A percentile compares a stretch with the other conserved stretches of the same genome.
phyloP scores from a whole-genome alignment of 2,888 invertebrate species.

The Parelbella ahira region DNA sequence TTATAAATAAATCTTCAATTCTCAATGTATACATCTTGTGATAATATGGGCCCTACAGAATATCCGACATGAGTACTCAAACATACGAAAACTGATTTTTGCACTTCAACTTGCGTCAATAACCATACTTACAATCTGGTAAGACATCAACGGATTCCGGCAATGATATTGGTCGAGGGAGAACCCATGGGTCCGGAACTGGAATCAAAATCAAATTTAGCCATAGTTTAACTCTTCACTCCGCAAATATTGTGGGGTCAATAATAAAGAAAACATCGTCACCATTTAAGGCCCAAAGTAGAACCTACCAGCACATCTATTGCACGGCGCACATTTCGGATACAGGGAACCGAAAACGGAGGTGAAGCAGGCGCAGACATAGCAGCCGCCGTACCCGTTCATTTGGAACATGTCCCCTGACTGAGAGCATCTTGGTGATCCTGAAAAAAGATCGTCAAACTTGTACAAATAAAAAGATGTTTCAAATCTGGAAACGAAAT shows the following conservation, averaged over 20 bases:
- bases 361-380: conserved; percentile 56
- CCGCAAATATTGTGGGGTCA: too few species aligned
- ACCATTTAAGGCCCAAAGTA: background rate
- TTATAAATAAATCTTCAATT: too few species aligned
- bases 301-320: conserved; percentile 33
- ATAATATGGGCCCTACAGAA: too few species aligned
- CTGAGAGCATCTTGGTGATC: conserved; percentile 36
- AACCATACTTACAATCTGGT: conserved; percentile 28
- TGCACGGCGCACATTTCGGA: conserved; percentile 52
- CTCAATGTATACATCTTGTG: too few species aligned
- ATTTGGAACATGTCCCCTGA: conserved; percentile 55
- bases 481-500: too few species aligned
- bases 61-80: too few species aligned
- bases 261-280: too few species aligned
- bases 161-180: conserved; percentile 4
- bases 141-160: background rate
- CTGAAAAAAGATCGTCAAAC: conserved; percentile 26
- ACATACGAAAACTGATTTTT: too few species aligned
- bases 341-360: conserved; percentile 32
- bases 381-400: conserved; percentile 37
- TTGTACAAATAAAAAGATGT: too few species aligned
- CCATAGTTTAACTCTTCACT: too few species aligned
- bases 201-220: conserved; percentile 2
- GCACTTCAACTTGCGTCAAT: background rate
- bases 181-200: conserved; percentile 6